phyloP scores from a whole-genome alignment of 2,113 vertebrate genomes.

The Oncorhynchus gorbuscha region DNA sequence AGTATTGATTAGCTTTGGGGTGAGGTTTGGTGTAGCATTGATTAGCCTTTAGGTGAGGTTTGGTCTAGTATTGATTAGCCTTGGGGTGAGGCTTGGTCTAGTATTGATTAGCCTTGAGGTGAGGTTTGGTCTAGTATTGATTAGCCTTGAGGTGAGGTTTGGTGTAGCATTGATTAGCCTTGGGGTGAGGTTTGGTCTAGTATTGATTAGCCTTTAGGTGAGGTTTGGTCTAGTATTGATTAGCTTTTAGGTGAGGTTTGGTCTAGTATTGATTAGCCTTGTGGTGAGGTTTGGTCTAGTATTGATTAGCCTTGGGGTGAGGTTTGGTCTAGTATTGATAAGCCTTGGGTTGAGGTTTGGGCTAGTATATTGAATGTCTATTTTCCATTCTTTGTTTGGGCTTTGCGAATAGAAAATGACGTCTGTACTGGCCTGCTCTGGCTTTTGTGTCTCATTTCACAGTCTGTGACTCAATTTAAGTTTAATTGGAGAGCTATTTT shows the following conservation, averaged over 20 bases:
- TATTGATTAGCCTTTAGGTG: not conserved
- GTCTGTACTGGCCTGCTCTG: constrained; percentile 19
- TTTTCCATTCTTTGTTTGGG: not conserved
- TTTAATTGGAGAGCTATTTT: constrained; percentile 16
- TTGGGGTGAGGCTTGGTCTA: too few relatives aligned
- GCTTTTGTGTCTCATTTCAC: constrained; percentile 8
- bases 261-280: not conserved
- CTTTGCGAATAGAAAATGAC: constrained; percentile 19
- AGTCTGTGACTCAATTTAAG: not conserved
- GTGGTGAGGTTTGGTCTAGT: not conserved
- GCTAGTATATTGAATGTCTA: too few relatives aligned
- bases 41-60: too few relatives aligned
- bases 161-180: not conserved
- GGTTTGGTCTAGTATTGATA: not conserved
- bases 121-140: too few relatives aligned
- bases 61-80: too few relatives aligned
- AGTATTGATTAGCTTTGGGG: too few relatives aligned
- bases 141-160: too few relatives aligned
- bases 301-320: not conserved
- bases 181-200: not conserved
- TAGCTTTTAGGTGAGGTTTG: too few relatives aligned
- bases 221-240: not conserved
- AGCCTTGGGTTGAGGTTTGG: too few relatives aligned
- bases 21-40: too few relatives aligned
- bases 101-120: too few relatives aligned